Evolutionary conservation across 2,113 vertebrate genomes (phyloP).

Genomic region (Bos javanicus): DNA sequence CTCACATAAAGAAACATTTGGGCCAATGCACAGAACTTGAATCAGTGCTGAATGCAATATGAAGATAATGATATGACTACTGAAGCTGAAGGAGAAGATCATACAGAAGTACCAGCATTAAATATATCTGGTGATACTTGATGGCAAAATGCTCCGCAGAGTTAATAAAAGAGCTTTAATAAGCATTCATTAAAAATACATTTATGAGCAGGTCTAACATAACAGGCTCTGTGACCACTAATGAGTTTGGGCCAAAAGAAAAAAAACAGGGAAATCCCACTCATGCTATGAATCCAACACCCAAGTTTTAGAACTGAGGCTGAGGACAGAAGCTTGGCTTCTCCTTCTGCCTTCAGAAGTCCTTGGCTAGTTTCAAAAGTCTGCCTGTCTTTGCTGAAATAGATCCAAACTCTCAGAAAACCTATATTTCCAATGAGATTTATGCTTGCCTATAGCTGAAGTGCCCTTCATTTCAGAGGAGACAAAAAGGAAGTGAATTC

Average conservation of each 20-base stretch:
- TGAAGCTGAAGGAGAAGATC: background rate
- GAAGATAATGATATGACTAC: background rate
- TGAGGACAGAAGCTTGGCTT: background rate
- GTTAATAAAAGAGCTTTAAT: conserved; percentile 6
- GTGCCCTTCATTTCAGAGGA: background rate
- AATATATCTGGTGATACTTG: background rate
- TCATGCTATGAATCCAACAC: background rate
- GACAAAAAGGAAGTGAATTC: background rate
- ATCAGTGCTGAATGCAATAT: background rate
- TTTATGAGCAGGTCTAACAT: background rate
- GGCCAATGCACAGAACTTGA: background rate
- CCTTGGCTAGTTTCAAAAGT: background rate
- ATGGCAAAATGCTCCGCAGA: background rate
- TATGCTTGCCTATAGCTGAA: background rate
- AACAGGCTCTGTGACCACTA: background rate
- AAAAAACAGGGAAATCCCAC: background rate
- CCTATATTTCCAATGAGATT: background rate
- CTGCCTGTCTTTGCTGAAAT: background rate
- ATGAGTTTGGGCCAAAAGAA: background rate
- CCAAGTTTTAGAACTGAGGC: background rate
- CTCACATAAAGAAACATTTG: conserved; percentile 40
- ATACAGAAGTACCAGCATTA: background rate
- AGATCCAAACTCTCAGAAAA: background rate
- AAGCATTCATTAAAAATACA: conserved; percentile 19
- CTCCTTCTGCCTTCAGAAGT: background rate